phyloP scores from a whole-genome alignment of 2,888 invertebrate genomes.

The Nectonema munidae region DNA sequence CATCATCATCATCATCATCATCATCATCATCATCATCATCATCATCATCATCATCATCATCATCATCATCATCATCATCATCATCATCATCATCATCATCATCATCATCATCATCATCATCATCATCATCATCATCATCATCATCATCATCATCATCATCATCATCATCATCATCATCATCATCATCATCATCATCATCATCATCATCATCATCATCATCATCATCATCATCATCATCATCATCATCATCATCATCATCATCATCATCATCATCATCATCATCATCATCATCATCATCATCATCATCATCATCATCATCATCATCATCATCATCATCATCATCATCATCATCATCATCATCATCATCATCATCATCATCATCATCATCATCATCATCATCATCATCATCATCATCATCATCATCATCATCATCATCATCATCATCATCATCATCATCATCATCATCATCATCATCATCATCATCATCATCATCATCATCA shows the following conservation, averaged over 20 bases:
- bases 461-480: conserved; percentile 5
- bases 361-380: conserved; percentile 5
- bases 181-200: conserved; percentile 5
- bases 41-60: conserved; percentile 5
- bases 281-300: conserved; percentile 5
- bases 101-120: conserved; percentile 5
- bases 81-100: conserved; percentile 5
- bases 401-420: conserved; percentile 5
- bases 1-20: conserved; percentile 5
- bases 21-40: conserved; percentile 5
- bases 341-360: conserved; percentile 5
- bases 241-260: conserved; percentile 5
- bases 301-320: conserved; percentile 5
- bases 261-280: conserved; percentile 5
- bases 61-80: conserved; percentile 5
- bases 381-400: conserved; percentile 5
- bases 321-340: conserved; percentile 5
- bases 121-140: conserved; percentile 5
- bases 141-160: conserved; percentile 5
- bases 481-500: conserved; percentile 5
- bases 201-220: conserved; percentile 5
- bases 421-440: conserved; percentile 5
- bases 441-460: conserved; percentile 5
- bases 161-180: conserved; percentile 5
- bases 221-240: conserved; percentile 5